These are phyloP conservation scores for Altica lythri DNA, from an alignment of 2,888 invertebrate genomes.

Conservation along the genomic window DNA sequence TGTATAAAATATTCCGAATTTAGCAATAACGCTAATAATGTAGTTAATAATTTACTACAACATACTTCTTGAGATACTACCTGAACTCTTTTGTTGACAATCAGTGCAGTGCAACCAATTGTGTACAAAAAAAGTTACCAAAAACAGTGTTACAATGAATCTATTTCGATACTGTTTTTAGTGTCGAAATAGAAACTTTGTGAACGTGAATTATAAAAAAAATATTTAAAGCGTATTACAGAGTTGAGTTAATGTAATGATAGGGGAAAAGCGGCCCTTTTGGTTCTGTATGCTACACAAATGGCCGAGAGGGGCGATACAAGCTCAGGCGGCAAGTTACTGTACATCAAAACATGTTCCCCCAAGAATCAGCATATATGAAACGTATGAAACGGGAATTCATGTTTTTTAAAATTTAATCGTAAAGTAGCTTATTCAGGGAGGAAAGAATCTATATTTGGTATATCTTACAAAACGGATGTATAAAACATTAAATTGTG, in stretches of 20 bases:
- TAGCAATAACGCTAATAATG: too few species aligned
- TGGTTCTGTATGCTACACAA: not conserved
- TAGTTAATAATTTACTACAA: too few species aligned
- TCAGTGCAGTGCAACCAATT: too few species aligned
- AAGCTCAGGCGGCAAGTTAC: conserved; percentile 8
- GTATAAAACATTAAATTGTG: conserved; percentile 51
- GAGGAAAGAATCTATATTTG: conserved; percentile 37
- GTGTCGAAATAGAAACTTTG: too few species aligned
- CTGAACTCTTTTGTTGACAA: too few species aligned
- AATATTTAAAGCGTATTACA: too few species aligned
- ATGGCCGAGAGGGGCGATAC: conserved; percentile 2
- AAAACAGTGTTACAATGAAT: too few species aligned
- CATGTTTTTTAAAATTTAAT: conserved; percentile 40
- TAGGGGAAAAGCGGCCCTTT: conserved; percentile 4
- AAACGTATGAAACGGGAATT: conserved; percentile 29
- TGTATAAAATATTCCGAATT: too few species aligned
- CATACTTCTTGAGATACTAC: too few species aligned
- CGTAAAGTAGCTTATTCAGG: conserved; percentile 34
- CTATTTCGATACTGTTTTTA: too few species aligned
- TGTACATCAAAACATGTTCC: conserved; percentile 24
- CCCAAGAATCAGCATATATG: conserved; percentile 27
- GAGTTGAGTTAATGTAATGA: conserved; percentile 19
- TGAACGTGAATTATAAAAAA: too few species aligned
- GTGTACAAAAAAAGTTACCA: too few species aligned
- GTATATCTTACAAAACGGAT: conserved; percentile 44